Conservation (phyloP, 2,888 invertebrate genomes). For the Platycheirus rosarum region DNA sequence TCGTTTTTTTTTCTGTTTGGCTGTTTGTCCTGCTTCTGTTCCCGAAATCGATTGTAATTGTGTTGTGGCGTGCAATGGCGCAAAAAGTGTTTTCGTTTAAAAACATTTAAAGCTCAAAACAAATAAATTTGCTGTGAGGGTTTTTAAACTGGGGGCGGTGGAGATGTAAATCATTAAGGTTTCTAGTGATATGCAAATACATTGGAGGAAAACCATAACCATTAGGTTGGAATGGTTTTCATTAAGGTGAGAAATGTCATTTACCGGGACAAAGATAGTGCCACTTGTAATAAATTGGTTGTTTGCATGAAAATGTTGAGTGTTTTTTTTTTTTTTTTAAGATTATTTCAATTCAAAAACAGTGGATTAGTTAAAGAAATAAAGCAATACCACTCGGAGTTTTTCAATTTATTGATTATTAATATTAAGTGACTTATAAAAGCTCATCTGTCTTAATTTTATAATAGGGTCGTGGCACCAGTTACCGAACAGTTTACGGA, state of each 20-base stretch:
- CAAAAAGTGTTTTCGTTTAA: conserved; percentile 41
- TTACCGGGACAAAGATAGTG: neutral
- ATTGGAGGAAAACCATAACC: conserved; percentile 17
- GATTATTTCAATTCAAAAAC: too few relatives aligned
- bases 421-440: too few relatives aligned
- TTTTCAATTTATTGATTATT: too few relatives aligned
- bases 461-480: too few relatives aligned
- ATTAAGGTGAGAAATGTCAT: conserved; percentile 36
- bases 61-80: conserved; percentile 54
- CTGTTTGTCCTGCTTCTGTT: too few relatives aligned
- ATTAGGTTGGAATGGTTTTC: conserved; percentile 10
- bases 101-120: conserved; percentile 21
- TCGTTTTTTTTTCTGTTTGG: conserved; percentile 1
- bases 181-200: conserved; percentile 30
- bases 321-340: too few relatives aligned
- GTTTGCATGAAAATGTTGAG: conserved; percentile 16
- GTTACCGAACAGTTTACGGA: too few relatives aligned
- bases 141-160: neutral
- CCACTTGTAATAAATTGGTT: conserved; percentile 13
- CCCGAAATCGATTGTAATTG: conserved; percentile 43
- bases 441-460: too few relatives aligned
- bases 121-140: neutral
- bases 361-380: too few relatives aligned
- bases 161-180: conserved; percentile 23
- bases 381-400: too few relatives aligned